A percentile compares a stretch with the other conserved stretches of the same genome.
phyloP scores from a whole-genome alignment of 2,797 vertebrate genomes.

The Erithacus rubecula region DNA sequence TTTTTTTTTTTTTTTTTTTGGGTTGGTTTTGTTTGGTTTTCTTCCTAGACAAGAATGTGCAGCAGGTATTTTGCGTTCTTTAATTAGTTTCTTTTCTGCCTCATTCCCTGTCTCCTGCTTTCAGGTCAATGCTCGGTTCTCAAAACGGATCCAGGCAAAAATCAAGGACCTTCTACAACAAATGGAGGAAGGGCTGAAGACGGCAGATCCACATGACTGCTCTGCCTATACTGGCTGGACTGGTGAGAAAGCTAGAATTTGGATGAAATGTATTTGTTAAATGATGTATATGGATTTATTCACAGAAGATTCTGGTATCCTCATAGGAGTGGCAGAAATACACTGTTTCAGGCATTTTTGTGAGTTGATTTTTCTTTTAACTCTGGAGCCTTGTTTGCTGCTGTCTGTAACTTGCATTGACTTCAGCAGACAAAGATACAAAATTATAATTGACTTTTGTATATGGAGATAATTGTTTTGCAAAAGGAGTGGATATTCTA shows the following conservation, averaged over 20 bases:
- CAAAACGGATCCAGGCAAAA: slow-evolving; percentile 88
- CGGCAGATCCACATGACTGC: slow-evolving; percentile 93
- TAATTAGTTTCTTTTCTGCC: neutral
- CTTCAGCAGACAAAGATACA: neutral
- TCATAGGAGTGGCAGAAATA: neutral
- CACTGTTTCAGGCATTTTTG: neutral
- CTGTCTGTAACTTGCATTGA: neutral
- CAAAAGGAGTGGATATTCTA: neutral
- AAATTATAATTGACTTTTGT: neutral
- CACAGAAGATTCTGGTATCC: neutral
- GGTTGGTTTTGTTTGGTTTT: neutral
- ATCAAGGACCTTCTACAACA: slow-evolving; percentile 94
- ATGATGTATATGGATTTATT: neutral
- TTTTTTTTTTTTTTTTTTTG: neutral
- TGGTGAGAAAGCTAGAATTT: slow-evolving; percentile 74
- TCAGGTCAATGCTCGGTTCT: slow-evolving; percentile 83
- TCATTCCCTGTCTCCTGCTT: neutral
- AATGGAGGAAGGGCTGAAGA: slow-evolving; percentile 97
- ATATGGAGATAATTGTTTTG: neutral
- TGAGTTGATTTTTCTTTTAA: neutral
- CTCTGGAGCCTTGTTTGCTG: neutral
- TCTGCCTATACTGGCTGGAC: slow-evolving; percentile 96
- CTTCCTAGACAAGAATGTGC: neutral
- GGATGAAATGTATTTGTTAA: neutral
- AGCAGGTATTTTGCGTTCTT: neutral